These are phyloP conservation scores for Manduca sexta DNA, from an alignment of 1,140 invertebrate species.

Conservation along the genomic window DNA sequence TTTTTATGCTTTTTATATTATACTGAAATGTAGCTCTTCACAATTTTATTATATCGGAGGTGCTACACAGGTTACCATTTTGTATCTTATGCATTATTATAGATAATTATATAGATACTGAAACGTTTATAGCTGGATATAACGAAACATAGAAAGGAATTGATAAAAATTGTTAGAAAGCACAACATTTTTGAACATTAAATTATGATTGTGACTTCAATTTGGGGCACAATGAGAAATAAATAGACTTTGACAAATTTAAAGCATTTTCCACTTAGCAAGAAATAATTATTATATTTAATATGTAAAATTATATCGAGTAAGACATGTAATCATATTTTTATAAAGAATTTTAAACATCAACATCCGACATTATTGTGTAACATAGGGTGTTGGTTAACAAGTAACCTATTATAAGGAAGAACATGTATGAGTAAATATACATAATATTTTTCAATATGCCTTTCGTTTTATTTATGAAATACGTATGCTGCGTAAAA, in stretches of 20 bases:
- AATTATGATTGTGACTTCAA: too few relatives aligned
- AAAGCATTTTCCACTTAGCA: too few relatives aligned
- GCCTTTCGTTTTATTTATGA: conserved; percentile 10
- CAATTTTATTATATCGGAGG: conserved; percentile 40
- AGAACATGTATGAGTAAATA: conserved; percentile 59
- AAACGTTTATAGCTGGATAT: neutral
- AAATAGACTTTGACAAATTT: too few relatives aligned
- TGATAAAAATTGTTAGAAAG: too few relatives aligned
- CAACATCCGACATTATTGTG: conserved; percentile 51
- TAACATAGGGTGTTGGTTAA: conserved; percentile 60
- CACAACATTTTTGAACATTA: too few relatives aligned
- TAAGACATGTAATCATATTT: neutral
- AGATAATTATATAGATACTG: conserved; percentile 15
- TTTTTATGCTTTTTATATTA: conserved; percentile 21
- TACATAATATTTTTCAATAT: conserved; percentile 53
- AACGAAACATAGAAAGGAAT: too few relatives aligned
- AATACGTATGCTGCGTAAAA: too few relatives aligned
- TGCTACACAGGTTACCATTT: conserved; percentile 63
- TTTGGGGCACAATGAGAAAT: too few relatives aligned
- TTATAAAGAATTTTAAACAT: conserved; percentile 12
- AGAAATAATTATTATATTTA: too few relatives aligned
- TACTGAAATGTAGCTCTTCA: conserved; percentile 19
- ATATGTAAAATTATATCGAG: too few relatives aligned
- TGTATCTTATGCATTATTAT: conserved; percentile 35
- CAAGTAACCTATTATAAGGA: conserved; percentile 64